Evolutionary conservation across 2,888 invertebrate genomes (phyloP), one percentile per base, ranked within the genome.

Genomic region (Leptopilina drosophilae): DNA sequence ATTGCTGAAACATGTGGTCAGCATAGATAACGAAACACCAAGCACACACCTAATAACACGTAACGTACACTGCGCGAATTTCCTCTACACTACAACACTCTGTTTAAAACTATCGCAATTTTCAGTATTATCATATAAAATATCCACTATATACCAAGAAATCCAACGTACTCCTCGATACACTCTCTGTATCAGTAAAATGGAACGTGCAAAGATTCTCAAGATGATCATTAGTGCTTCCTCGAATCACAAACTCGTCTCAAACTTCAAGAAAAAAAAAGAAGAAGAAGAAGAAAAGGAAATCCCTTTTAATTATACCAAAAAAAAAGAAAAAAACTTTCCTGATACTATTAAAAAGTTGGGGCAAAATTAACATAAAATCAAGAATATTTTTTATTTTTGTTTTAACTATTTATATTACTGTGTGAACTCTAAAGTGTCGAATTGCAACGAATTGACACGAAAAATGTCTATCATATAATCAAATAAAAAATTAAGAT

Each of bases 1-100:
- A 90, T 90, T 90, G 89, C 87, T 33, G 87, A 86, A 85, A 88
- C 89, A 87, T 89, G 89, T 87, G 90, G 89, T 88, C 89, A 87
- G 89, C 88, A 87, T 87, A 89, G 90, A 90, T 90, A 90, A 89
- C 90, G 88, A 89, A 85, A 79, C 82, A 82, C 12, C 67, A 49
- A 49, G 69, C 65, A 82, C 73, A 73, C 82, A 67, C 77, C 81
- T 78, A 67, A 80, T 64, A 69, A 81, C 81, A 79, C 46, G 79
- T 79, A 66, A 42, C 67, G 80, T 67, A 76, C 59, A 81, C 75
- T 77, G 80, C 33, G 33, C 33, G 33, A 66, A 79, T 64, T 59
- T 15, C 75, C 40, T 49, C 46, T 80, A 82, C 85, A 82, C 85
- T 84, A 42, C 42, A 11, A 49, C 11, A 49, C 11, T 49, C 9